Base-by-base conservation (phyloP, 2,888 invertebrate species). In the Syrista parreyssii region DNA sequence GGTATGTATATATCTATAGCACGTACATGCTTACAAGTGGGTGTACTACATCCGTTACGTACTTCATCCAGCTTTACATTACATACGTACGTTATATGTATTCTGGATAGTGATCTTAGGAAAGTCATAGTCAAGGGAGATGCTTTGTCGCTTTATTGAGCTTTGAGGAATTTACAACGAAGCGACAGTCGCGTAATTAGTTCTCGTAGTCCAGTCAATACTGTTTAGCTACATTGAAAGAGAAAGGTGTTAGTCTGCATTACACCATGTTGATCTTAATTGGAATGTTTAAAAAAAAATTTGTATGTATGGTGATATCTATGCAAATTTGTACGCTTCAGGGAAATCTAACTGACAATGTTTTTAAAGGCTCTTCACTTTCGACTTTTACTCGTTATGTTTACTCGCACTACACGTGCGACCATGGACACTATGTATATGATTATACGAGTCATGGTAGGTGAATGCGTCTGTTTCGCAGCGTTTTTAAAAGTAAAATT, bases 401-500 rank as follows among this genome's bases (percentile, higher is more conserved):
- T 55, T 55, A 23, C 55, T 55, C 9, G 55, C 55, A 55, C 23
- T 23, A 55, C 15, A 55, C 55, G 55, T 23, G 55, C 23, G 55
- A 55, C 55, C 55, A 55, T 15, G 55, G 55, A 55, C 55, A 55
- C 23, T 55, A 1, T 55, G 23, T 55, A 55, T 55, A 55, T 55
- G 55, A 55, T 23, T 55, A 9, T 55, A 23, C 55, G 2, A 55
- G 23, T 2, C 55, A 9, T 55, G 23, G 55, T 55, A 55, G 55
- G 55, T 9, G 55, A 55, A 23, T 23, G 55, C 9, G 23, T 55
- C n/a, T 15, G 35, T 12, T 33, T 12, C 74, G 32, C 69, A 68
- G 76, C 75, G 72, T 55, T 76, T 81, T 68, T 81, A 76, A 80
- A 82, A 85, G 81, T 82, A 86, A 84, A 83, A 84, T 82, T 81